Percentiles rank a stretch among this genome's conserved stretches.
Conservation (phyloP, 2,113 vertebrate species). For the Dicerorhinus sumatrensis region DNA sequence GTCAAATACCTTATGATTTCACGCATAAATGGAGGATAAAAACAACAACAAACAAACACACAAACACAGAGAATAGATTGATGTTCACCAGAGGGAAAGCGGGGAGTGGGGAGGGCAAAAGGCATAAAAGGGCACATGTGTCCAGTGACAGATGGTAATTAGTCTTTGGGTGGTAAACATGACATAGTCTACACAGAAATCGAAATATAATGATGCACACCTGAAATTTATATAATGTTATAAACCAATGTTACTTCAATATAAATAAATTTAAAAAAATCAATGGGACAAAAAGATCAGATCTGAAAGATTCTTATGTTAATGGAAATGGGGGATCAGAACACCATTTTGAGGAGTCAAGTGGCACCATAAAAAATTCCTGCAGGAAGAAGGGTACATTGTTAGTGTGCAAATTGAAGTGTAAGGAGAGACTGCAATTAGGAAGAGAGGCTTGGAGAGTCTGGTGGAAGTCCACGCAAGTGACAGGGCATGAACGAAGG, state of each 20-base stretch:
- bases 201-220: not conserved
- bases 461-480: not conserved
- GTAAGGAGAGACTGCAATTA: not conserved
- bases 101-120: no score
- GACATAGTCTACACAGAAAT: no score
- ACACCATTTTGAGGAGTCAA: not conserved
- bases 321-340: not conserved
- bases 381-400: not conserved
- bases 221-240: not conserved
- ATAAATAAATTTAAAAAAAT: not conserved
- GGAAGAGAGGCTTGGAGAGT: not conserved
- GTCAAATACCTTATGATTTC: not conserved
- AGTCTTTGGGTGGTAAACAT: no score
- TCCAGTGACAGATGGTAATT: no score
- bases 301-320: not conserved
- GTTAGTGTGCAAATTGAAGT: not conserved
- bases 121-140: no score
- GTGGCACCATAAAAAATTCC: not conserved
- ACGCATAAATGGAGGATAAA: not conserved
- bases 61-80: no score
- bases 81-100: no score
- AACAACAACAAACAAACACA: no score
- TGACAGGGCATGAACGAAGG: not conserved
- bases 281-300: not conserved
- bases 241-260: no score